Percentiles rank a stretch among this genome's conserved stretches.
Evolutionary conservation across 2,888 invertebrate species (phyloP).

Genomic region (Molorchus minor): DNA sequence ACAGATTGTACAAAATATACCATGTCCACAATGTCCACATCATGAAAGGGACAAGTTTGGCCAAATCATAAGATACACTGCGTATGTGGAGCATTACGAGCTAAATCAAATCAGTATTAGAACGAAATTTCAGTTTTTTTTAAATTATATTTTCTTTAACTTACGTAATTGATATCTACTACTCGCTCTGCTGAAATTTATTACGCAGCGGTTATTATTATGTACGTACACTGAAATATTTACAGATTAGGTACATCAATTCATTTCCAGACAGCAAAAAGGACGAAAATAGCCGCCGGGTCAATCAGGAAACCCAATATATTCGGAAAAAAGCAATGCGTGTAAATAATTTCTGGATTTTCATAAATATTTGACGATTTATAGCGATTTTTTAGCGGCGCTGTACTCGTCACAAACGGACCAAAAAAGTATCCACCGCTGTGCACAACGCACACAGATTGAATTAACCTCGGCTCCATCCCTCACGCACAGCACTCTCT

Average conservation of each 20-base stretch:
- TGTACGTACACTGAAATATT: conserved; percentile 54
- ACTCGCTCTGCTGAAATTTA: conserved; percentile 46
- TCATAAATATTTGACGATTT: conserved; percentile 55
- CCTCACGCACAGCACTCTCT: conserved; percentile 46
- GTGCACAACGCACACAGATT: conserved; percentile 52
- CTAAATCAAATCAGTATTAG: too few species aligned
- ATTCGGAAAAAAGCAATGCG: conserved; percentile 47
- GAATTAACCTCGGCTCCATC: conserved; percentile 54
- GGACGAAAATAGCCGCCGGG: conserved; percentile 42
- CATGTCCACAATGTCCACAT: too few species aligned
- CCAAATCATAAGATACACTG: too few species aligned
- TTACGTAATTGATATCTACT: too few species aligned
- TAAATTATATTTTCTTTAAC: too few species aligned
- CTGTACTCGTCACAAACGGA: conserved; percentile 50
- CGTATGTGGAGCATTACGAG: too few species aligned
- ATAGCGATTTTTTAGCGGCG: conserved; percentile 52
- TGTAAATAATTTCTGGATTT: conserved; percentile 51
- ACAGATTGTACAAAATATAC: too few species aligned
- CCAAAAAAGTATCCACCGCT: conserved; percentile 50
- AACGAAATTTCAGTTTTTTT: too few species aligned
- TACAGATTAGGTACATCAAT: too few species aligned
- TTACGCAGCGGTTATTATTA: conserved; percentile 49
- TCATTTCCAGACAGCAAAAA: conserved; percentile 49
- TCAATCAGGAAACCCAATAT: conserved; percentile 52
- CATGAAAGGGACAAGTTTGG: too few species aligned